Percentiles rank a stretch among this genome's conserved stretches.
These are phyloP conservation scores for Seira ritae DNA, from an alignment of 2,888 invertebrate genomes.

Conservation along the genomic window DNA sequence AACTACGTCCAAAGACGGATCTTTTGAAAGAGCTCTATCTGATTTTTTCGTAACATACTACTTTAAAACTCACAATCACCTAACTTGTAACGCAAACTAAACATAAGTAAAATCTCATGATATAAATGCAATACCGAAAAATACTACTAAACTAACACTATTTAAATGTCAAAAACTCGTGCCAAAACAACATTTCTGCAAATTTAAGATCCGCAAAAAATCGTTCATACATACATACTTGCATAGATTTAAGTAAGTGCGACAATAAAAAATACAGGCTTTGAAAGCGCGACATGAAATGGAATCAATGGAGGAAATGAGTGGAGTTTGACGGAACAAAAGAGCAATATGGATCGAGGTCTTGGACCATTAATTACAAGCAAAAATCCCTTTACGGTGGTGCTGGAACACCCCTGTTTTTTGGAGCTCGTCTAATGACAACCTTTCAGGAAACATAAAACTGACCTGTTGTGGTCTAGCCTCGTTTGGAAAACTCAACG, in stretches of 20 bases:
- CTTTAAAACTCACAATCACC: not conserved
- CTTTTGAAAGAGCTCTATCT: slow-evolving; percentile 39
- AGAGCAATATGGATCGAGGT: no score
- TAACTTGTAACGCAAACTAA: not conserved
- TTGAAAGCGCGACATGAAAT: no score
- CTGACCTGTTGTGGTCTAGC: not conserved
- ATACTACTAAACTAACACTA: not conserved
- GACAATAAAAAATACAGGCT: no score
- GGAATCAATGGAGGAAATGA: no score
- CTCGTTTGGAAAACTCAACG: no score
- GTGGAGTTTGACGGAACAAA: no score
- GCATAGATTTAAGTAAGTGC: no score
- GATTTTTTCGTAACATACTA: not conserved
- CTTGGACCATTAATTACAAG: no score
- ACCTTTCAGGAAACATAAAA: not conserved
- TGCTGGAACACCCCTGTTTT: no score
- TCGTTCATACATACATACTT: no score
- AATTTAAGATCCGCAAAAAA: not conserved
- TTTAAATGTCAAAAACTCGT: not conserved
- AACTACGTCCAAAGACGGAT: slow-evolving; percentile 26
- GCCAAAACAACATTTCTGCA: not conserved
- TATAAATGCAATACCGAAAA: no score
- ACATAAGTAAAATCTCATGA: not conserved
- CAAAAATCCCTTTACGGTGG: no score
- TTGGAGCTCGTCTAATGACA: not conserved